These are phyloP conservation scores for Calliphora vomitoria DNA, from an alignment of 2,888 invertebrate species.

Conservation along the genomic window DNA sequence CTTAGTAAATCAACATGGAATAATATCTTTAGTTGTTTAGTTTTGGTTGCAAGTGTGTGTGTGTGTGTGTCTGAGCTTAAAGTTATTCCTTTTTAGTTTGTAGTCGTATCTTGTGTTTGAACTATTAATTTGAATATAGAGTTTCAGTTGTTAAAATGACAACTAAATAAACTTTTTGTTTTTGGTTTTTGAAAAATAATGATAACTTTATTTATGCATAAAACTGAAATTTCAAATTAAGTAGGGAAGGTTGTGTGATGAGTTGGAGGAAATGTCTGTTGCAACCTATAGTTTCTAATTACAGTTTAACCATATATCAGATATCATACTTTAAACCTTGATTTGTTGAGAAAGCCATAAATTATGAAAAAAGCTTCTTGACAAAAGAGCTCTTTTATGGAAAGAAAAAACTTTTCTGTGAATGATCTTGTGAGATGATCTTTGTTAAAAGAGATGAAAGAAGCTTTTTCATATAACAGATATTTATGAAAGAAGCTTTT, in stretches of 20 bases:
- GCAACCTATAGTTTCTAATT: too few relatives aligned
- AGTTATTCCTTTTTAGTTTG: constrained; percentile 12
- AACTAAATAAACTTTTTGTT: constrained; percentile 40
- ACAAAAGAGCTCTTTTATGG: too few relatives aligned
- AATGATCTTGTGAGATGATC: too few relatives aligned
- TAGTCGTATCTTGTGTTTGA: constrained; percentile 42
- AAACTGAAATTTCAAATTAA: background rate
- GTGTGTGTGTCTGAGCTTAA: background rate
- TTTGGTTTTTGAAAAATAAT: constrained; percentile 29
- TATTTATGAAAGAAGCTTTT: too few relatives aligned
- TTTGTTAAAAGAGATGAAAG: too few relatives aligned
- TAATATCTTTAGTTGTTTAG: constrained; percentile 12
- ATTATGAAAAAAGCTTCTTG: too few relatives aligned
- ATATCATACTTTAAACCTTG: too few relatives aligned
- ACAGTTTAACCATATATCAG: too few relatives aligned
- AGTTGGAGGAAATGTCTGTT: background rate
- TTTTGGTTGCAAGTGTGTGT: background rate
- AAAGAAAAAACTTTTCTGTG: too few relatives aligned
- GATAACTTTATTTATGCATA: constrained; percentile 49
- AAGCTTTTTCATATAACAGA: too few relatives aligned
- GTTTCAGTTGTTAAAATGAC: constrained; percentile 63
- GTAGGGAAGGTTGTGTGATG: background rate
- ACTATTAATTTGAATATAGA: constrained; percentile 60
- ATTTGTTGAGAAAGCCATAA: too few relatives aligned
- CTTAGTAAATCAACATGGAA: constrained; percentile 15